Base-by-base conservation (phyloP, 2,888 invertebrate genomes). In the Beris morrisii region DNA sequence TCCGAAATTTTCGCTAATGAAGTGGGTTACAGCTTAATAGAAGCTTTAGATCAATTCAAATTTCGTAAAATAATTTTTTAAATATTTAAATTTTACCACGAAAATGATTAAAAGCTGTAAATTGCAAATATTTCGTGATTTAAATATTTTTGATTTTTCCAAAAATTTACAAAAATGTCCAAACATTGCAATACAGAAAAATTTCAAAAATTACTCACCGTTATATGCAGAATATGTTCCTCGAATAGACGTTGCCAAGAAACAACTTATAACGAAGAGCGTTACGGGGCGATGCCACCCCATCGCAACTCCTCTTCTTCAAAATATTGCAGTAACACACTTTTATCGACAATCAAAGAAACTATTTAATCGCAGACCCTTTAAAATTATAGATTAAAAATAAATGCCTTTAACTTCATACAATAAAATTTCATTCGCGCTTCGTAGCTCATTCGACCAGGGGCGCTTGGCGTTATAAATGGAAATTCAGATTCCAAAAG, bases 241-340 rank as follows among this genome's bases (percentile, higher is more conserved):
- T 61, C 32, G 61, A 9, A 61, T 12, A 13, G 38, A 43, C 13
- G 38, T 57, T 22, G 50, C 55, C 31, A 69, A 45, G 48, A 44
- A 55, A 1, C 46, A 69, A 59, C 71, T 70, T 63, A 72, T 56
- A 53, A 69, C 48, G 64, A 73, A 66, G 58, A 71, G 56, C 63
- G 69, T 56, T 68, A 72, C 70, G 75, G 75, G 75, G 74, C 73
- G 73, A 68, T 72, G 71, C 71, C 74, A 75, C 76, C 75, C 75
- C 76, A 61, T 61, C 38, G 50, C 38, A 11, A 13, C 12, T 15
- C 11, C 11, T n/a, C 32, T 48, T 13, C 11, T 48, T 31, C 11
- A 7, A n/a, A 13, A n/a, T 56, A 12, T 12, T 11, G 22, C 30
- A 15, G 12, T 28, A 28, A 13, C 22, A 7, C 53, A 15, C 28